Evolutionary conservation across 2,888 invertebrate genomes (phyloP), one percentile per base, ranked within the genome.

Genomic region (Stictocephala bisonia): DNA sequence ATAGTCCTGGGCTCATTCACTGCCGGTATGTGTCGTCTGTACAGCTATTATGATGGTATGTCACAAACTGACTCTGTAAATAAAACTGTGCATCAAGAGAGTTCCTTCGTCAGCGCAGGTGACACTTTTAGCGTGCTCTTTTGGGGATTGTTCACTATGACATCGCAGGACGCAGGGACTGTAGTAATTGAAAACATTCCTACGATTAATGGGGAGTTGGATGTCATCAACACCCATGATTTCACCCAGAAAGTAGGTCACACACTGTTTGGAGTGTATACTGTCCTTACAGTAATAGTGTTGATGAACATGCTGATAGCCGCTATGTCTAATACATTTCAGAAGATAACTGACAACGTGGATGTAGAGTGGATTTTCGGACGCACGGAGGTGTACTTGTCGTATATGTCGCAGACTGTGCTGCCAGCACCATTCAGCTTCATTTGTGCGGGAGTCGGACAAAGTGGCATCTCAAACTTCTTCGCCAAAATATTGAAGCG

Each of bases 291-390:
- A 71, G 91, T 91, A 72, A 88, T 92, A 77, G 89, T 93, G 76
- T 88, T 92, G 40, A 84, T 93, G 76, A 93, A 93, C 83, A 93
- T 93, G 93, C 83, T 90, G 74, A 91, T 92, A 79, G 93, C 92
- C n/a, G 91, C 92, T 20, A 92, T 93, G 91, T 90, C 91, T 1
- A 90, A 91, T 78, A 91, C 92, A 0, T 91, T 91, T 80, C 90
- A 91, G 82, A 87, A 88, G 79, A 90, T 93, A 48, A 87, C 86
- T 18, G 89, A 90, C 77, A 90, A 90, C 80, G 86, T 89, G 51
- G 90, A 90, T 78, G 88, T 90, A 2, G 93, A 93, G 80, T 93
- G 93, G 93, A 91, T 90, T 24, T 93, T 91, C 80, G 91, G 90
- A 0, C 88, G 91, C 79, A 91, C 91, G 15, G 74, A 84, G 82